Evolutionary conservation across 2,797 vertebrate species (phyloP).

Genomic region (Rachycentron canadum): DNA sequence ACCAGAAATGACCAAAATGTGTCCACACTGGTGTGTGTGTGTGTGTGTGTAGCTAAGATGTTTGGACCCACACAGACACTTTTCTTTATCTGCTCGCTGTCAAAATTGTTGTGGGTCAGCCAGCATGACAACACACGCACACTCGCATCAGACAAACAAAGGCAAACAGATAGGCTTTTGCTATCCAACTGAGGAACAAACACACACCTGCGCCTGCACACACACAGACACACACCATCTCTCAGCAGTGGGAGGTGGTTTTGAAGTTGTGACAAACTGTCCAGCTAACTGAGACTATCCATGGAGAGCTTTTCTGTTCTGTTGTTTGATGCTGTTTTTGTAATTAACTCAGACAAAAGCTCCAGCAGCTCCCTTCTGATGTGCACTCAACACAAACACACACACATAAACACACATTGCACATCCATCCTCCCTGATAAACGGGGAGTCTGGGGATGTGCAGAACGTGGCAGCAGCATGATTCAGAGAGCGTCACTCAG

Average conservation of each 20-base stretch:
- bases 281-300: constrained; percentile 58
- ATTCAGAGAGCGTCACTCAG: constrained; percentile 11
- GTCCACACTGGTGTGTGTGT: constrained; percentile 10
- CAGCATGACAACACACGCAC: constrained; percentile 41
- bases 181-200: constrained; percentile 39
- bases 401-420: constrained; percentile 34
- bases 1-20: constrained; percentile 29
- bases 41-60: constrained; percentile 36
- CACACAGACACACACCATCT: constrained; percentile 44
- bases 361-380: constrained; percentile 60
- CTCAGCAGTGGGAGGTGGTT: constrained; percentile 46
- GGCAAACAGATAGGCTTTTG: constrained; percentile 31
- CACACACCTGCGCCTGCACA: constrained; percentile 10
- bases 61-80: constrained; percentile 36
- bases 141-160: constrained; percentile 42
- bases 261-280: constrained; percentile 67
- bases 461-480: constrained; percentile 31
- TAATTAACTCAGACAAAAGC: constrained; percentile 78
- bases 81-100: constrained; percentile 70
- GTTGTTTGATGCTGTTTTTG: constrained; percentile 72
- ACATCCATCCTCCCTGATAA: constrained; percentile 63
- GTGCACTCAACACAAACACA: constrained; percentile 51
- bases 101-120: constrained; percentile 68
- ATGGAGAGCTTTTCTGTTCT: constrained; percentile 55
- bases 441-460: constrained; percentile 45